phyloP scores from a whole-genome alignment of 2,113 vertebrate species.

The Neotragus moschatus region DNA sequence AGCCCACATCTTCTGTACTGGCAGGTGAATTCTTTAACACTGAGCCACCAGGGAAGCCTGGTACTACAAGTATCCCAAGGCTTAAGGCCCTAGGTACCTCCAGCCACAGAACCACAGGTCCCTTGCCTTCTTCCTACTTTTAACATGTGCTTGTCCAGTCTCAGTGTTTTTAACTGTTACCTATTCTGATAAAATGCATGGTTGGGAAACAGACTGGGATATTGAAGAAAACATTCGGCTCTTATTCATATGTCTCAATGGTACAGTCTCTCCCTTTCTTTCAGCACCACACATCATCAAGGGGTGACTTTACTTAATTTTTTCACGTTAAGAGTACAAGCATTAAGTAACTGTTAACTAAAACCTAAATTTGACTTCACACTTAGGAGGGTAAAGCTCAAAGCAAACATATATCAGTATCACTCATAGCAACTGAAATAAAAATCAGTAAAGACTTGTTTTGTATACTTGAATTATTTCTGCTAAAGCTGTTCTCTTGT shows the following conservation, averaged over 20 bases:
- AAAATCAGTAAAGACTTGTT: neutral
- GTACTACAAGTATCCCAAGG: neutral
- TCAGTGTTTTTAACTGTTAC: neutral
- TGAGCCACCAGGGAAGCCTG: neutral
- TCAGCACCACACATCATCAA: neutral
- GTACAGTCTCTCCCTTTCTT: neutral
- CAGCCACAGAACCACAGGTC: neutral
- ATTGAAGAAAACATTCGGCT: neutral
- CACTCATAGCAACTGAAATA: neutral
- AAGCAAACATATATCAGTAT: neutral
- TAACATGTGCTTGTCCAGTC: neutral
- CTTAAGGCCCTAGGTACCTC: neutral
- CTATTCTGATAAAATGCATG: neutral
- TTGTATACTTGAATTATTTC: slow-evolving; percentile 28
- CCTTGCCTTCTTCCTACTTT: neutral
- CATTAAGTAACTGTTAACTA: slow-evolving; percentile 4
- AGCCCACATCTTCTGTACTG: neutral
- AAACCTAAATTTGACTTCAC: neutral
- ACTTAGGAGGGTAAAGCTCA: neutral
- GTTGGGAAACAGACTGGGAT: neutral
- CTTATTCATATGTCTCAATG: neutral
- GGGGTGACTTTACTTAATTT: neutral
- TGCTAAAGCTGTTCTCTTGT: slow-evolving; percentile 27
- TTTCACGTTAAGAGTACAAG: neutral
- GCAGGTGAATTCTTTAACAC: neutral